Conservation (phyloP, 1,140 invertebrate species). For the Hycleus cichorii region DNA sequence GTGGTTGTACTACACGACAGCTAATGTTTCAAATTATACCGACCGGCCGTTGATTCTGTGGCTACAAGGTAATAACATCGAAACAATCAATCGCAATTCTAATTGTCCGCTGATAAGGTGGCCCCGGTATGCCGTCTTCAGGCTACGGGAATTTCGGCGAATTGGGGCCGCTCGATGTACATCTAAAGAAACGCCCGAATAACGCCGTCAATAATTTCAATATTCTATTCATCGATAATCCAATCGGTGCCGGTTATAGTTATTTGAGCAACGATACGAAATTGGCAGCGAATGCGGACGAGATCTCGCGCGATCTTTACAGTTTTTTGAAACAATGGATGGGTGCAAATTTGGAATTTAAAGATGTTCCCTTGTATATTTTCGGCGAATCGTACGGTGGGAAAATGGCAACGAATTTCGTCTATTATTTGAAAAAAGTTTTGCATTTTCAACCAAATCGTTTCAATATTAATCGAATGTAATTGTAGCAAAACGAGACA, state of each 20-base stretch:
- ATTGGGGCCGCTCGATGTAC: conserved; percentile 48
- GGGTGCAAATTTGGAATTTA: conserved; percentile 44
- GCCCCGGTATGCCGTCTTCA: conserved; percentile 50
- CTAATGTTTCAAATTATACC: conserved; percentile 45
- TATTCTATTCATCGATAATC: conserved; percentile 61
- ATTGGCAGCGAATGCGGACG: conserved; percentile 47
- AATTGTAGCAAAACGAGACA: conserved; percentile 1
- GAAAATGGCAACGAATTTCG: conserved; percentile 57
- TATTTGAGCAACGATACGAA: conserved; percentile 45
- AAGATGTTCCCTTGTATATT: conserved; percentile 54
- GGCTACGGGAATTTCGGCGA: conserved; percentile 56
- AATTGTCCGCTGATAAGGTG: conserved; percentile 32
- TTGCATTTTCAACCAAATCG: not conserved
- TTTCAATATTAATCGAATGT: not conserved
- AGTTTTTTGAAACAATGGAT: conserved; percentile 49
- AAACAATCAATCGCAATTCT: too few species aligned
- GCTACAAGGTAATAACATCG: conserved; percentile 53
- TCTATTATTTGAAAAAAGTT: conserved; percentile 39
- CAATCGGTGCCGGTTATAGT: conserved; percentile 63
- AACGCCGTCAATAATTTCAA: conserved; percentile 57
- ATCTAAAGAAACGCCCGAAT: conserved; percentile 46
- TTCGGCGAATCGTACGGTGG: conserved; percentile 64
- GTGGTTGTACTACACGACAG: conserved; percentile 66
- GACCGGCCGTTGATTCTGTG: conserved; percentile 65
- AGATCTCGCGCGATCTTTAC: conserved; percentile 56